These are phyloP conservation scores for Rhinoraja longicauda DNA, from an alignment of 2,797 vertebrate genomes.

Conservation along the genomic window DNA sequence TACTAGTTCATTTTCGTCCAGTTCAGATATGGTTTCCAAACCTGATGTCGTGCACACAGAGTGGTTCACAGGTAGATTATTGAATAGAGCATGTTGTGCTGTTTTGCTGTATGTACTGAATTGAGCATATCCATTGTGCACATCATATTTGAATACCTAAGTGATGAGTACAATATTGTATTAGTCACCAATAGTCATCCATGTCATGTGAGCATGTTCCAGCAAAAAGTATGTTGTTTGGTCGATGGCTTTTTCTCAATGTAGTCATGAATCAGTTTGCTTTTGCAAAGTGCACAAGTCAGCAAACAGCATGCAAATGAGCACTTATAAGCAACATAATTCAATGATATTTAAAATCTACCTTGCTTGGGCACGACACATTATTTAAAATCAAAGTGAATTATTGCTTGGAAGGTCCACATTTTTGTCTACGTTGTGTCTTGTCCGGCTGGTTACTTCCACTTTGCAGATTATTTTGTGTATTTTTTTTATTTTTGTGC, in stretches of 20 bases:
- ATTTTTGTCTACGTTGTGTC: not conserved
- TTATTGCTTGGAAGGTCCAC: not conserved
- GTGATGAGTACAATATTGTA: not conserved
- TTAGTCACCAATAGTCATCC: not conserved
- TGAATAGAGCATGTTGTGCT: not conserved
- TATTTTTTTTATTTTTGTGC: not conserved
- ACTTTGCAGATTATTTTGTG: conserved; percentile 9
- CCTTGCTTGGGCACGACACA: not conserved
- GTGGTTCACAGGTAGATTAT: conserved; percentile 13
- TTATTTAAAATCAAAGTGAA: not conserved
- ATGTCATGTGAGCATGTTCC: conserved; percentile 16
- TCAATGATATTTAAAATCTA: not conserved
- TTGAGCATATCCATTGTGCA: not conserved
- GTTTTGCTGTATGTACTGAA: not conserved
- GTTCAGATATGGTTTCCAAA: conserved; percentile 5
- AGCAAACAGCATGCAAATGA: not conserved
- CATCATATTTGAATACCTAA: not conserved
- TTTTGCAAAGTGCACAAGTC: not conserved
- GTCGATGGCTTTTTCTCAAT: not conserved
- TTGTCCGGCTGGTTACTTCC: not conserved
- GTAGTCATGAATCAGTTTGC: not conserved
- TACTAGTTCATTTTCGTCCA: conserved; percentile 25
- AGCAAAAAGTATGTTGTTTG: not conserved
- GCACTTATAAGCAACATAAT: not conserved
- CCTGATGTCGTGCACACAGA: not conserved